A percentile compares a stretch with the other conserved stretches of the same genome.
These are phyloP conservation scores for Dilophus febrilis DNA, from an alignment of 2,888 invertebrate genomes.

Conservation along the genomic window DNA sequence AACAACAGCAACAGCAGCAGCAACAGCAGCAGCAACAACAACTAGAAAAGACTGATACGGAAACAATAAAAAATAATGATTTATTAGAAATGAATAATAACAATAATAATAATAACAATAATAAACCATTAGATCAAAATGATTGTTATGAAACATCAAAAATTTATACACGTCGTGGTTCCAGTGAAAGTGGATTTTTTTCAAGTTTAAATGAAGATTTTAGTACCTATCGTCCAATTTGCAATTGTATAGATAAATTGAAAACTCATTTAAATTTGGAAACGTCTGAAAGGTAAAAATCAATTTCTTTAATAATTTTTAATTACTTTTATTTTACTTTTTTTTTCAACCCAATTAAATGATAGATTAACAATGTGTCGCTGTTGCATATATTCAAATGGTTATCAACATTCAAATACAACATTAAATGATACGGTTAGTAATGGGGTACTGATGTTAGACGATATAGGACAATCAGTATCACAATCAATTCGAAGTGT, in stretches of 20 bases:
- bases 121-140: constrained; percentile 18
- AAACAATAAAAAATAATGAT: constrained; percentile 4
- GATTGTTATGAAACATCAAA: constrained; percentile 16
- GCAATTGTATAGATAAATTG: constrained; percentile 23
- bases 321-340: constrained; percentile 1
- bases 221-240: constrained; percentile 26
- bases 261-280: constrained; percentile 24
- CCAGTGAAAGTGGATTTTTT: constrained; percentile 81
- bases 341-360: too few species aligned
- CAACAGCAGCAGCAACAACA: too few species aligned
- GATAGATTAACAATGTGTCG: constrained; percentile 16
- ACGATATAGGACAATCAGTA: constrained; percentile 32
- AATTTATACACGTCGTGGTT: constrained; percentile 53
- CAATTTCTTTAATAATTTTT: too few species aligned
- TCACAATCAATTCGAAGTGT: constrained; percentile 37
- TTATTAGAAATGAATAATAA: too few species aligned
- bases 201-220: constrained; percentile 70
- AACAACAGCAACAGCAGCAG: too few species aligned
- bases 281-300: background rate
- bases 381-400: constrained; percentile 18
- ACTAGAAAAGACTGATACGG: too few species aligned
- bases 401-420: constrained; percentile 14
- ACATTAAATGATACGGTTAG: constrained; percentile 22
- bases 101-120: too few species aligned
- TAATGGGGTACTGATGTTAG: constrained; percentile 38